phyloP scores from a whole-genome alignment of 2,797 vertebrate genomes.

The Coregonus sp. region DNA sequence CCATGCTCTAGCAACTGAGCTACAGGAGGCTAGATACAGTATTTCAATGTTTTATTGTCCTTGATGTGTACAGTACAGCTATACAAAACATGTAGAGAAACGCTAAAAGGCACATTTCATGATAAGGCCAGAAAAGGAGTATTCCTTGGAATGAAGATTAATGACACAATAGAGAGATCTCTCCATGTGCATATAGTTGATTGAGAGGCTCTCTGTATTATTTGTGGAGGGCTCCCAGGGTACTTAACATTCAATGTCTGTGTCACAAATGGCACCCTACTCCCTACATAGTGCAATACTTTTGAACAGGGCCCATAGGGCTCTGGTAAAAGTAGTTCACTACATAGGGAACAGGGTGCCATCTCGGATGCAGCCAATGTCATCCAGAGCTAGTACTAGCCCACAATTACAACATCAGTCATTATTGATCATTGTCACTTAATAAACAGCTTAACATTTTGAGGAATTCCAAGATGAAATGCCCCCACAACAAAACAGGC shows the following conservation, averaged over 20 bases:
- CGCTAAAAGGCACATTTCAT: conserved; percentile 63
- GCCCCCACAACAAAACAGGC: conserved; percentile 31
- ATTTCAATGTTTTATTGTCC: not conserved
- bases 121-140: conserved; percentile 34
- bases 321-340: not conserved
- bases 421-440: conserved; percentile 77
- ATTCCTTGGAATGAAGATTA: conserved; percentile 64
- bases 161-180: conserved; percentile 55
- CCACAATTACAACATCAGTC: conserved; percentile 75
- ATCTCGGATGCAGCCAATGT: conserved; percentile 19
- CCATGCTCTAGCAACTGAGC: too few relatives aligned
- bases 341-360: not conserved
- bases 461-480: conserved; percentile 60
- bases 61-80: conserved; percentile 12
- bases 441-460: conserved; percentile 69
- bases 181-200: conserved; percentile 47
- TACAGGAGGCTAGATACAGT: not conserved
- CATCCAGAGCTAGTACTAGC: conserved; percentile 35
- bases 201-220: conserved; percentile 50
- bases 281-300: not conserved
- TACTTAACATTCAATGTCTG: conserved; percentile 63
- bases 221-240: conserved; percentile 26
- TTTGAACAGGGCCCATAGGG: not conserved
- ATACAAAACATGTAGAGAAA: conserved; percentile 38
- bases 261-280: not conserved